Evolutionary conservation across 2,797 vertebrate species (phyloP).

Genomic region (Lutjanus campechanus): DNA sequence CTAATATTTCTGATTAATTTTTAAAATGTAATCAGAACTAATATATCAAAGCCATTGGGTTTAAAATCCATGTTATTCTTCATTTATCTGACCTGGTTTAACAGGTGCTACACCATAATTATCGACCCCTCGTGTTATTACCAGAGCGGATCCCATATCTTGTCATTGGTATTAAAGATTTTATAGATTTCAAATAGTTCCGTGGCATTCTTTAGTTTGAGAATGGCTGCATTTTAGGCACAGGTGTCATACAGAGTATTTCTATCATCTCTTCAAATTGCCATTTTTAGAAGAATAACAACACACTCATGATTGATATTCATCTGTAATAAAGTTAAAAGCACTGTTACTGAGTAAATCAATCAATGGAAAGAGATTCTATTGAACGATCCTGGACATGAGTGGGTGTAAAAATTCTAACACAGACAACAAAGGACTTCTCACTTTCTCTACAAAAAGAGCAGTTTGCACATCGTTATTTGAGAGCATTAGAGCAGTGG

Average conservation of each 20-base stretch:
- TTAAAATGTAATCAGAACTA: too few species aligned
- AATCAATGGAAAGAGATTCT: background rate
- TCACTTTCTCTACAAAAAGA: background rate
- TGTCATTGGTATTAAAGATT: too few species aligned
- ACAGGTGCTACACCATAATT: too few species aligned
- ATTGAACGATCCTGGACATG: background rate
- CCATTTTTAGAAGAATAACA: background rate
- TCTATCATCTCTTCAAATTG: background rate
- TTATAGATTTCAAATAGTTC: too few species aligned
- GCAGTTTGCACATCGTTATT: constrained; percentile 1
- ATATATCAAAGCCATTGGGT: too few species aligned
- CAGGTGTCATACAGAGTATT: background rate
- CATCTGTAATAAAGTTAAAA: background rate
- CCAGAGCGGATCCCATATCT: too few species aligned
- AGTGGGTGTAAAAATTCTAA: background rate
- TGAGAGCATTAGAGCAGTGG: constrained; percentile 20
- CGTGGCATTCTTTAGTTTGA: too few species aligned
- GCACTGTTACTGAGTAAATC: background rate
- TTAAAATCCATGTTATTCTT: too few species aligned
- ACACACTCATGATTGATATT: background rate
- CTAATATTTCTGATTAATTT: too few species aligned
- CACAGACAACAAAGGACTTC: background rate
- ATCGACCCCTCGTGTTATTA: too few species aligned
- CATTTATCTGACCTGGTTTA: too few species aligned
- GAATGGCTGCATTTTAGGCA: too few species aligned